Conservation (phyloP, 2,797 vertebrate genomes). For the Champsocephalus esox region DNA sequence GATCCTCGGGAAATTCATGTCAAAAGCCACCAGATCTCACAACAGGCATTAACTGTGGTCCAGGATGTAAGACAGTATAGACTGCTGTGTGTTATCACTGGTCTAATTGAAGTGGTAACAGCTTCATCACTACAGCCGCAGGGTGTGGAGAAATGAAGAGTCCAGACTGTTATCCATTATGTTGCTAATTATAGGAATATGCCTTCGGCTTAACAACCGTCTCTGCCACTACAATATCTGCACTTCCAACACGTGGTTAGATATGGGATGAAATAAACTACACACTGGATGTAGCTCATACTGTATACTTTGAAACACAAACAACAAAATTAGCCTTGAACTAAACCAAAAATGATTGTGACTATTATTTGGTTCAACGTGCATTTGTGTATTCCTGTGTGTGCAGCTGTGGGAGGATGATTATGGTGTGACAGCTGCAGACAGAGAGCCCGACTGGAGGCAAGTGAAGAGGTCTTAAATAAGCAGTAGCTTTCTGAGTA, state of each 20-base stretch:
- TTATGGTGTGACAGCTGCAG: constrained; percentile 67
- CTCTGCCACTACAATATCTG: constrained; percentile 55
- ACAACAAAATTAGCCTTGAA: constrained; percentile 55
- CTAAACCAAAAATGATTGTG: constrained; percentile 53
- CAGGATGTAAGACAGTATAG: constrained; percentile 32
- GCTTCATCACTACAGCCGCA: constrained; percentile 60
- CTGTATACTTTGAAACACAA: constrained; percentile 58
- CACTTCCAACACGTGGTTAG: constrained; percentile 59
- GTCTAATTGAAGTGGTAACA: constrained; percentile 68
- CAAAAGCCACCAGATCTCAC: neutral
- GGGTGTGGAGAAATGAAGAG: constrained; percentile 66
- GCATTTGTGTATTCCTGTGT: constrained; percentile 15
- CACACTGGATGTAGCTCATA: constrained; percentile 43
- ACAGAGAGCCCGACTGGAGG: constrained; percentile 63
- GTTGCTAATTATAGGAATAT: constrained; percentile 74
- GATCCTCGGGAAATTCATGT: constrained; percentile 10
- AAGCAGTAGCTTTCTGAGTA: constrained; percentile 67
- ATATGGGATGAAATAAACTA: constrained; percentile 29
- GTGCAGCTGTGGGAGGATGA: constrained; percentile 57
- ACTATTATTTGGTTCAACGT: constrained; percentile 44
- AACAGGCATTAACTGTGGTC: constrained; percentile 30
- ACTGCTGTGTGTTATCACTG: constrained; percentile 59
- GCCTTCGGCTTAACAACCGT: constrained; percentile 76
- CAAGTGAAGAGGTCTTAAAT: constrained; percentile 74
- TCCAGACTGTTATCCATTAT: constrained; percentile 71